These are phyloP conservation scores for Brachypodius melanocephalos DNA, from an alignment of 2,113 vertebrate species.

Conservation along the genomic window DNA sequence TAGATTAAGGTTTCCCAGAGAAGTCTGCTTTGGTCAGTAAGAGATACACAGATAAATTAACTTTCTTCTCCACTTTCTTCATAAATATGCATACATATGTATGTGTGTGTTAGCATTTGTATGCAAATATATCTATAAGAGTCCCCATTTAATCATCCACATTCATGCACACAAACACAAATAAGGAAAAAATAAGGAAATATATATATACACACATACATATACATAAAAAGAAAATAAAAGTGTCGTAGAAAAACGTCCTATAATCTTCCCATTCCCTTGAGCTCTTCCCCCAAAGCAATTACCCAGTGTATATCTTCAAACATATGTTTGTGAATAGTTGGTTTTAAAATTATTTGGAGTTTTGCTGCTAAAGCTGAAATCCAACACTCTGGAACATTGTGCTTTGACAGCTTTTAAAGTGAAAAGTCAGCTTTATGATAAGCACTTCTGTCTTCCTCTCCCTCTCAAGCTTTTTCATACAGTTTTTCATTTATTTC, in stretches of 20 bases:
- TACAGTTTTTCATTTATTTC: background rate
- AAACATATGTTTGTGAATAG: background rate
- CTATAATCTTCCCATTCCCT: background rate
- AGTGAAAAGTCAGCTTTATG: background rate
- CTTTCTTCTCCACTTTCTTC: background rate
- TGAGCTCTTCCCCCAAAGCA: background rate
- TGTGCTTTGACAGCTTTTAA: background rate
- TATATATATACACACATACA: background rate
- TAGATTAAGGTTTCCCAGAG: background rate
- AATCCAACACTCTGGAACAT: background rate
- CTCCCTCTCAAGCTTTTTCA: background rate
- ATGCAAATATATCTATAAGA: background rate
- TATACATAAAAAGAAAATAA: background rate
- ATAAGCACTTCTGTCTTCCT: background rate
- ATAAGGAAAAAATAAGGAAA: background rate
- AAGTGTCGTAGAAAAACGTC: background rate
- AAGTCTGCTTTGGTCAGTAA: background rate
- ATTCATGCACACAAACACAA: background rate
- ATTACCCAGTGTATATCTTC: background rate
- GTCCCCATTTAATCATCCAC: background rate
- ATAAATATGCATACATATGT: background rate
- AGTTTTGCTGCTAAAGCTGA: background rate
- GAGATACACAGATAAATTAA: background rate
- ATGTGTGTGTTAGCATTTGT: background rate
- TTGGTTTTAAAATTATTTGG: background rate